These are phyloP conservation scores for Spicauda simplicius DNA, from an alignment of 2,888 invertebrate genomes.

Conservation along the genomic window DNA sequence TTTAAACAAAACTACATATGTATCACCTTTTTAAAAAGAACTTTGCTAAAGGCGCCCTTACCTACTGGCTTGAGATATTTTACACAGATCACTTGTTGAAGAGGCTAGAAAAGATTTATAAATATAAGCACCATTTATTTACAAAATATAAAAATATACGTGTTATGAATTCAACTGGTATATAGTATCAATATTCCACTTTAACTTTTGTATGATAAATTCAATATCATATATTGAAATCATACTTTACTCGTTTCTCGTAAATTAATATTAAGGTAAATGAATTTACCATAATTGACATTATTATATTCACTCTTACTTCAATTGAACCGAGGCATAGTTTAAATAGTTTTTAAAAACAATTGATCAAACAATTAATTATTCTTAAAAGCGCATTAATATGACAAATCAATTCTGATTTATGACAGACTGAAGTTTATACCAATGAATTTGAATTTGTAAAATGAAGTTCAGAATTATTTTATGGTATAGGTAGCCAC, in stretches of 20 bases:
- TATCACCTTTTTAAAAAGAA: not conserved
- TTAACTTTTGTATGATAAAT: not conserved
- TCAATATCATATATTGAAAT: too few relatives aligned
- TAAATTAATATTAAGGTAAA: not conserved
- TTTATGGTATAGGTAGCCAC: too few relatives aligned
- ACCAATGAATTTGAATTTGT: too few relatives aligned
- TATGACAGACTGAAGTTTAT: too few relatives aligned
- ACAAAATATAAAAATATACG: not conserved
- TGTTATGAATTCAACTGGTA: not conserved
- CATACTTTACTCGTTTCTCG: not conserved
- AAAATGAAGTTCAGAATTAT: too few relatives aligned
- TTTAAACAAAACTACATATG: not conserved
- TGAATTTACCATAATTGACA: too few relatives aligned
- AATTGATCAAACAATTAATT: too few relatives aligned
- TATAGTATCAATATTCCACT: not conserved
- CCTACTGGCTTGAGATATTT: slow-evolving; percentile 28
- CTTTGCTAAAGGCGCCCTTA: slow-evolving; percentile 19
- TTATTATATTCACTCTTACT: too few relatives aligned
- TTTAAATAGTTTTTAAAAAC: too few relatives aligned
- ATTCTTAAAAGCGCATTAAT: too few relatives aligned
- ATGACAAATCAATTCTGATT: too few relatives aligned
- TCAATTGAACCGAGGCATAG: too few relatives aligned
- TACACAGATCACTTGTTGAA: slow-evolving; percentile 6
- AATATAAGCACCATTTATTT: slow-evolving; percentile 11
- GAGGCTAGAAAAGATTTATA: slow-evolving; percentile 7